A percentile compares a stretch with the other conserved stretches of the same genome.
These are phyloP conservation scores for Hippocampus mohnikei DNA, from an alignment of 2,113 vertebrate genomes.

Conservation along the genomic window DNA sequence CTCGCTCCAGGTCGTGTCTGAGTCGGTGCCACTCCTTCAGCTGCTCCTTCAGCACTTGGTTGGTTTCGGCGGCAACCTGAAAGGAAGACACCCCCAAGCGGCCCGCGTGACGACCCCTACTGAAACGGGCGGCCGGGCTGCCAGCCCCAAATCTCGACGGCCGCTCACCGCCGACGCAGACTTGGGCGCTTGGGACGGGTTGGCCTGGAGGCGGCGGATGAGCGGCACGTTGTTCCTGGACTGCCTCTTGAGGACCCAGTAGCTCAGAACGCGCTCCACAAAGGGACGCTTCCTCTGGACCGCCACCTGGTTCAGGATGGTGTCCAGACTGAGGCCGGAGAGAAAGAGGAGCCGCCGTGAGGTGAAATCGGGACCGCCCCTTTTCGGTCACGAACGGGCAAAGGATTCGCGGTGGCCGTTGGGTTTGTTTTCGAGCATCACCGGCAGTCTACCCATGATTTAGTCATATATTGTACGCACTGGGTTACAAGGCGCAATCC, in stretches of 20 bases:
- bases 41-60: slow-evolving; percentile 87
- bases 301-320: slow-evolving; percentile 94
- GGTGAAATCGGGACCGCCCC: too few species aligned
- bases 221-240: slow-evolving; percentile 92
- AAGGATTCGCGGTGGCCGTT: too few species aligned
- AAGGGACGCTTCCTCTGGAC: slow-evolving; percentile 93
- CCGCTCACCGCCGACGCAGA: slow-evolving; percentile 76
- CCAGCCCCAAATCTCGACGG: too few species aligned
- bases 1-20: slow-evolving; percentile 93
- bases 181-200: slow-evolving; percentile 79
- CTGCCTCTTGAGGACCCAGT: slow-evolving; percentile 94
- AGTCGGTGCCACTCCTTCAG: slow-evolving; percentile 95
- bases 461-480: too few species aligned
- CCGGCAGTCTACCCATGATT: too few species aligned
- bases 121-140: neutral
- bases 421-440: too few species aligned
- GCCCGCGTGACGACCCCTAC: neutral
- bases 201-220: slow-evolving; percentile 89
- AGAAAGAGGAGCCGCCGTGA: too few species aligned
- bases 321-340: slow-evolving; percentile 83
- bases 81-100: neutral
- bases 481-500: too few species aligned
- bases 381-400: too few species aligned
- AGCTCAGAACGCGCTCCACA: slow-evolving; percentile 90
- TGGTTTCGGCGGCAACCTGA: slow-evolving; percentile 81